Base-by-base conservation (phyloP, 2,113 vertebrate species). In the Etheostoma spectabile region DNA sequence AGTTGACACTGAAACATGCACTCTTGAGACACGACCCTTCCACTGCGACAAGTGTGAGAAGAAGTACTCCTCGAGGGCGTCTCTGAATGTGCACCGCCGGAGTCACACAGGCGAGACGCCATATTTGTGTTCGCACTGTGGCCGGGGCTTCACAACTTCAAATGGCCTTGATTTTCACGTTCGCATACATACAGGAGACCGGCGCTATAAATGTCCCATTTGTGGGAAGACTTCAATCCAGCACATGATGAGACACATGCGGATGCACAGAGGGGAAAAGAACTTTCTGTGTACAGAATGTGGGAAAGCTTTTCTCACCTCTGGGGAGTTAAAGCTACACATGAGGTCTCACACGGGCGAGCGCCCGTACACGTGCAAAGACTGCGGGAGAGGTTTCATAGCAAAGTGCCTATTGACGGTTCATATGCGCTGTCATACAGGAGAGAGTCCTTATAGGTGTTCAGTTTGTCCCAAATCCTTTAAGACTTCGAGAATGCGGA, bases 201-300 rank as follows among this genome's bases (percentile, higher is more conserved):
- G 77, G 0, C 79, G 49, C 38, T 85, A 68, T 49, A 79, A 52
- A 22, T 88, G 83, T 27, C 60, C 62, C 51, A 69, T 85, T 24
- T 88, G 87, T 4, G 87, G 87, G 6, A 86, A 88, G 74, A 83
- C 80, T 3, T 88, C 83, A 3, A 62, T 78, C 64, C 83, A 86
- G 22, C 77, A 80, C 8, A 30, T 83, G 52, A 1, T 38, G 1
- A 83, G 87, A 69, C 87, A 88, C 83, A 83, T 88, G 80, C 80
- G 71, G 52, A 88, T 86, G 87, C 87, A 89, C 74, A 5, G 77
- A 66, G 87, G 87, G 24, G 87, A 89, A 14, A 88, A 83, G 56
- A 83, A 89, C 77, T 86, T 75, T 6, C 59, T 84, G 65, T 89
- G 87, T 19, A 82, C 77, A 0, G 84, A 81, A 11, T 86, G 87